Base-by-base conservation (phyloP, 2,797 vertebrate species). In the Tolypeutes matacus region DNA sequence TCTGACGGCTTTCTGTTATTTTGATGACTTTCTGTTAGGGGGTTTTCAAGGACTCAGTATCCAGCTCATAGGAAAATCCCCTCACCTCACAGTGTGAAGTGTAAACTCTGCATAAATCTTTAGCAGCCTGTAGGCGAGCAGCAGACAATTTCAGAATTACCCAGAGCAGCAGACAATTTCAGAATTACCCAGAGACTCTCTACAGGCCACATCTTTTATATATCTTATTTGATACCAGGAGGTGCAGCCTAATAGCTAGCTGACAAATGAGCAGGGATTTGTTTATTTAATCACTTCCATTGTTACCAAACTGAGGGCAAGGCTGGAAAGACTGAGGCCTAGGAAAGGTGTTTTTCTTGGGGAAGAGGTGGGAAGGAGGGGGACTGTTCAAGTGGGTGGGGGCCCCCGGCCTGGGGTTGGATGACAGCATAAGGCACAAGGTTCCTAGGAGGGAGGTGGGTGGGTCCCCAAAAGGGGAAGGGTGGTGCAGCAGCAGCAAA, bases 401-500 rank as follows among this genome's bases (percentile, higher is more conserved):
- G 23, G 67, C 49, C 46, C 46, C 46, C 46, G 46, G 23, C 8
- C 0, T 7, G 29, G 85, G 46, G 46, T 51, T 20, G 29, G 29
- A 76, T 29, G 64, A 76, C 14, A 10, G n/a, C n/a, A 34, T 15
- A 67, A 80, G 84, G 62, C 58, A 39, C 20, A 23, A 77, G 84
- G 67, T 88, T 70, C 25, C 20, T 13, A 1, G 34, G 36, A 69
- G 84, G 42, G 12, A 34, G 11, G 21, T 27, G 58, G 80, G 60
- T 14, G 42, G 49, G 58, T 46, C 70, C 56, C 64, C 25, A 15
- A 70, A 89, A 91, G 76, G 70, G 87, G 72, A 92, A 85, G 93
- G 84, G 90, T 10, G 87, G 91, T 11, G 84, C 42, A 17, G 65
- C 51, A 46, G 34, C 14, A 0, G 65, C 56, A 65, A 18, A 23